These are phyloP conservation scores for Campylomormyrus tamandua DNA, from an alignment of 2,113 vertebrate species.

Conservation along the genomic window DNA sequence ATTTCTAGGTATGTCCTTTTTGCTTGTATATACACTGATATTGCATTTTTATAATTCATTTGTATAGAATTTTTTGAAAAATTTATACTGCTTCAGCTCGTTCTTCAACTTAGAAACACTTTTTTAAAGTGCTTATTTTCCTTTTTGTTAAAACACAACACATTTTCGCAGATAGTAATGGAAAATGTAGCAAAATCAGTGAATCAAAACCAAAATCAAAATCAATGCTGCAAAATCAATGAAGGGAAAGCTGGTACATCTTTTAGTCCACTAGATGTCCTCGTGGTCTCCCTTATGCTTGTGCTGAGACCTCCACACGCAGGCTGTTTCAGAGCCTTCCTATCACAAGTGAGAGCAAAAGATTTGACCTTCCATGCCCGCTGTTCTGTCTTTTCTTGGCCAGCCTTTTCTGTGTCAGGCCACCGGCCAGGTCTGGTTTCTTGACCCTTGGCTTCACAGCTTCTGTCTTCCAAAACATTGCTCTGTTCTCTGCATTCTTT, in stretches of 20 bases:
- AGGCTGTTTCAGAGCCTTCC: neutral
- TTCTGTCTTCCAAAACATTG: neutral
- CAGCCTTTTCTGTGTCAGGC: neutral
- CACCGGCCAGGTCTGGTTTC: neutral
- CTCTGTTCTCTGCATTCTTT: neutral
- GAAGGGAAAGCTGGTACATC: neutral
- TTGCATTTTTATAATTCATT: neutral
- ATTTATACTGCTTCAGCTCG: neutral
- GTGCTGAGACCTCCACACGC: neutral
- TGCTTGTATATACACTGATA: neutral
- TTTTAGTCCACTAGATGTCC: slow-evolving; percentile 17
- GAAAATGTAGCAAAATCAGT: neutral
- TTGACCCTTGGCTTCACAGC: neutral
- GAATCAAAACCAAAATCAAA: neutral
- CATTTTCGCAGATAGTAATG: neutral
- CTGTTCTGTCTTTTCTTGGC: neutral
- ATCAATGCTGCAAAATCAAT: neutral
- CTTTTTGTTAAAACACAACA: neutral
- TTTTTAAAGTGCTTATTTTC: neutral
- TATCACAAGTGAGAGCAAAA: neutral
- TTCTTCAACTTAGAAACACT: neutral
- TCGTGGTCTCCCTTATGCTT: neutral
- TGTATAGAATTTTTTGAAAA: neutral
- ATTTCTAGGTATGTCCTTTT: neutral
- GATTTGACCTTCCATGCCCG: neutral